A percentile compares a stretch with the other conserved stretches of the same genome.
phyloP scores from a whole-genome alignment of 2,888 invertebrate genomes.

The Coleophora flavipennella region DNA sequence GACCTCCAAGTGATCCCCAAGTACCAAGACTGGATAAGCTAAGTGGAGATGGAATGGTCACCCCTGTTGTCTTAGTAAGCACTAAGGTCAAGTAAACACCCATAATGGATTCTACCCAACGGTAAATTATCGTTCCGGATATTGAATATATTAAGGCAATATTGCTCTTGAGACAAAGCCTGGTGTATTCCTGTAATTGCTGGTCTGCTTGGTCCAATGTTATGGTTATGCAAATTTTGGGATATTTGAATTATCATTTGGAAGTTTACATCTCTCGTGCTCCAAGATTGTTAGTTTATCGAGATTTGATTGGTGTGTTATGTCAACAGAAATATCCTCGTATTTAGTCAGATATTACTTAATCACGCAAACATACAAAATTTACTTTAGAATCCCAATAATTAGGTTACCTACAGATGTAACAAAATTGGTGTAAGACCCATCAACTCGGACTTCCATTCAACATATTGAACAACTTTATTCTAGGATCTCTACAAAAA shows the following conservation, averaged over 20 bases:
- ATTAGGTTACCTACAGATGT: no score
- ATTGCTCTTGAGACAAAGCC: constrained; percentile 49
- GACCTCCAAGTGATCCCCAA: constrained; percentile 15
- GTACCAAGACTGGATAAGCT: constrained; percentile 28
- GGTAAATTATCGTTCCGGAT: constrained; percentile 70
- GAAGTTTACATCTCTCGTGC: background rate
- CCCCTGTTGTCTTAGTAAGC: constrained; percentile 74
- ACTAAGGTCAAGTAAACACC: constrained; percentile 73
- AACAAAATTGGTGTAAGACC: no score
- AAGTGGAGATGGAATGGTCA: constrained; percentile 31
- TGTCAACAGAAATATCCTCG: background rate
- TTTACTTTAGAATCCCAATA: no score
- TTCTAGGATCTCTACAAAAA: no score
- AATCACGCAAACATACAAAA: background rate
- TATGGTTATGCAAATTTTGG: constrained; percentile 34
- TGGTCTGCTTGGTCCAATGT: constrained; percentile 27
- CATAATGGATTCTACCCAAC: constrained; percentile 68
- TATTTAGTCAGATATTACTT: background rate
- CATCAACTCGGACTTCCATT: no score
- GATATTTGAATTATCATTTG: constrained; percentile 12
- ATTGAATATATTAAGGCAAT: constrained; percentile 70
- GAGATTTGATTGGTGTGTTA: background rate
- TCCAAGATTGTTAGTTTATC: background rate
- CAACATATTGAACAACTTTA: no score
- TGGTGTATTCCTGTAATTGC: constrained; percentile 52